Evolutionary conservation across 2,113 vertebrate species (phyloP), one percentile per base, ranked within the genome.

Genomic region (Catagonus wagneri): DNA sequence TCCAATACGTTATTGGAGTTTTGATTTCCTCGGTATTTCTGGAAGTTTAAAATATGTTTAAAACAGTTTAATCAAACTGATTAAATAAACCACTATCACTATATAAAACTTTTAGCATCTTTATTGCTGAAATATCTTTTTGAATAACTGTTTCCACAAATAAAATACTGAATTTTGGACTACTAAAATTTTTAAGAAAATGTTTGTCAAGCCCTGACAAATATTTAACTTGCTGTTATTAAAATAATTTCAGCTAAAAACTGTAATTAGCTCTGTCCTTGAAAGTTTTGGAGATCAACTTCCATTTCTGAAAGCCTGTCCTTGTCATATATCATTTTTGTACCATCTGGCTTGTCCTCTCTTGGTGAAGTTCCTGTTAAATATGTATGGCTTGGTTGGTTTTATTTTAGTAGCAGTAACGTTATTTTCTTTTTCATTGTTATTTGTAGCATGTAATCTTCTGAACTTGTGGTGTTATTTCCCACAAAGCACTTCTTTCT

Each of bases 361-460:
- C 95, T 97, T 79, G 39, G 2, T 94, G 23, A 3, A 58, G 58
- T 86, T 83, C 50, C 65, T 4, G 0, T 98, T 97, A 97, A 97
- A 94, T 96, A 89, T 96, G 85, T 96, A 60, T 94, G 89, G 69
- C 25, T 83, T 15, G 54, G 10, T 95, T 97, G 95, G n/a, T 75
- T 98, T 96, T 44, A 85, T 96, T 93, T 97, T 89, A 86, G 13
- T 75, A 96, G 66, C 75, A 90, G 32, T 97, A 95, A 80, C 3
- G 0, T 93, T 96, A 96, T 63, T 72, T 94, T 91, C 87, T 89
- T 96, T 97, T 93, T n/a, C 69, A 20, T 80, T 96, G 34, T 96
- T 72, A 93, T 96, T 94, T 89, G 34, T 92, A 89, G 11, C 23
- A 63, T 89, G 8, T 86, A 32, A 92, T 98, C 66, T 78, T 13